Conservation (phyloP, 2,797 vertebrate species). For the Sternarchorhynchus goeldii region DNA sequence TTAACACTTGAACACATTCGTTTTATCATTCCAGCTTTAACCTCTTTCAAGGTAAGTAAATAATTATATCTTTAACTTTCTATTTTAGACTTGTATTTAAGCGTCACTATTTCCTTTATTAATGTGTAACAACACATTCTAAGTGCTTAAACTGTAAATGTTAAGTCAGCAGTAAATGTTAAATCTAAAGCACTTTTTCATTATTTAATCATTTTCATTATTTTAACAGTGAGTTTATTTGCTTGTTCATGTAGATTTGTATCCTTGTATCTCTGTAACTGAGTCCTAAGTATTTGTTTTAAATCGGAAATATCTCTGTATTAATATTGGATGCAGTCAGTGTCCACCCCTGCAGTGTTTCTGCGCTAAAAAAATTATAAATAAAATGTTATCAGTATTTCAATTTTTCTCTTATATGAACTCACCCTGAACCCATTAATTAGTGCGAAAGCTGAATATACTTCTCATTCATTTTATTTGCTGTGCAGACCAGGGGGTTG, state of each 20-base stretch:
- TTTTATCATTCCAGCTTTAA: not conserved
- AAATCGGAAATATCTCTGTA: too few species aligned
- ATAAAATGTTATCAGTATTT: not conserved
- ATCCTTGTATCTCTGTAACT: not conserved
- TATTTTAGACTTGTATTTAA: not conserved
- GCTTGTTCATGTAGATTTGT: not conserved
- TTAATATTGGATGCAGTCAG: too few species aligned
- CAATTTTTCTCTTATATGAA: not conserved
- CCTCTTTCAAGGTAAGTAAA: conserved; percentile 29
- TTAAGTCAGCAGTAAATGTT: too few species aligned
- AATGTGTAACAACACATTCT: too few species aligned
- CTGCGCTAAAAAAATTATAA: not conserved
- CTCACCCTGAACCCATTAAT: too few species aligned
- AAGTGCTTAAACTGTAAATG: too few species aligned
- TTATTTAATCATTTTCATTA: too few species aligned
- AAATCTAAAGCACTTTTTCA: too few species aligned
- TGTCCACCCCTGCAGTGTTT: not conserved
- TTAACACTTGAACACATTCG: conserved; percentile 43
- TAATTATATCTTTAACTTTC: not conserved
- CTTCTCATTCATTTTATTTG: too few species aligned
- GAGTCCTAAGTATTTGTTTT: too few species aligned
- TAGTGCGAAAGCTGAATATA: too few species aligned
- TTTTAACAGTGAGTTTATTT: not conserved
- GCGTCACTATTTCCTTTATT: not conserved
- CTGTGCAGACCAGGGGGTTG: not conserved